These are phyloP conservation scores for Myotis daubentonii DNA, from an alignment of 2,797 vertebrate species.

Conservation along the genomic window DNA sequence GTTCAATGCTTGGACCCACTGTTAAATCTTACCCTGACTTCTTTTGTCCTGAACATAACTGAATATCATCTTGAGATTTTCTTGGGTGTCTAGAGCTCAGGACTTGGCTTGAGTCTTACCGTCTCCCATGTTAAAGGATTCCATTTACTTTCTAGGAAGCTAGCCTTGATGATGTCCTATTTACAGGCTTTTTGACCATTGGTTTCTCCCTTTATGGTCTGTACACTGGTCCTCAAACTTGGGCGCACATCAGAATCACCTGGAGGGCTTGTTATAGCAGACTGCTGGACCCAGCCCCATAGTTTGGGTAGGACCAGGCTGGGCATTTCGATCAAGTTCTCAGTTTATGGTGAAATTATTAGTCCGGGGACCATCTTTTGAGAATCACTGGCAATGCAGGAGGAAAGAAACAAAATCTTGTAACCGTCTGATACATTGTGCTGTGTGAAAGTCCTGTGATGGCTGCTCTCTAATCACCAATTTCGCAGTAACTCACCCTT, in stretches of 20 bases:
- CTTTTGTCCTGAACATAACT: background rate
- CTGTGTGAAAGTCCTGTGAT: background rate
- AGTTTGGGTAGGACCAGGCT: background rate
- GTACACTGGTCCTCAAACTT: background rate
- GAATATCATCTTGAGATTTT: background rate
- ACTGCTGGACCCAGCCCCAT: background rate
- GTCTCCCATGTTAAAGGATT: background rate
- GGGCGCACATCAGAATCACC: background rate
- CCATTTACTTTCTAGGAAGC: background rate
- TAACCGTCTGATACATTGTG: background rate
- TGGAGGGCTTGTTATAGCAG: background rate
- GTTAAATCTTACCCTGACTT: background rate
- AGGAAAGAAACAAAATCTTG: background rate
- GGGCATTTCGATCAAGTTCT: background rate
- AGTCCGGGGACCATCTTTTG: background rate
- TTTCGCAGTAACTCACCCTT: background rate
- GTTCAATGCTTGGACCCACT: background rate
- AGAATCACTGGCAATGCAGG: background rate
- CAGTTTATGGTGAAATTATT: background rate
- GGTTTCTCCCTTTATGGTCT: background rate
- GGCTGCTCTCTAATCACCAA: background rate
- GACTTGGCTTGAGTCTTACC: background rate
- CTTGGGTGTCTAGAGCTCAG: background rate
- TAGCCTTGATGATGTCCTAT: background rate
- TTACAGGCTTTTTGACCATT: background rate